Evolutionary conservation across 2,888 invertebrate genomes (phyloP), one percentile per base, ranked within the genome.

Genomic region (Conops quadrifasciatus): DNA sequence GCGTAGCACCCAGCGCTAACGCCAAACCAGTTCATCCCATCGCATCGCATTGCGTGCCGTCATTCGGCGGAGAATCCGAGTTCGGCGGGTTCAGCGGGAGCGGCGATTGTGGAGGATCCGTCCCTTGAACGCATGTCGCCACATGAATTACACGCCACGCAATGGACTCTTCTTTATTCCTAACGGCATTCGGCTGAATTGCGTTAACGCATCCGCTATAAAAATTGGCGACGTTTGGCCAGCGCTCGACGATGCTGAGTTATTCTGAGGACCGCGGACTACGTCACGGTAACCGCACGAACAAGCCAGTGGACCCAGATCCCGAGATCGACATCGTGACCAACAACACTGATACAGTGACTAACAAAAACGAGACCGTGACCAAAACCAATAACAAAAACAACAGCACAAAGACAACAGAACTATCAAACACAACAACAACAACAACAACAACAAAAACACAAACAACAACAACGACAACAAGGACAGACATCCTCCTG

Each of bases 171-270:
- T 67, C 45, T 43, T 67, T 56, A 51, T 51, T 68, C 82, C 83
- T 82, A 82, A 82, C 82, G 82, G 82, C 82, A 83, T 79, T 81
- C 76, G 78, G 80, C 80, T 80, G 76, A 82, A 82, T 83, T 83
- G 82, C 83, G 82, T 82, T 82, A 83, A 83, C 82, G 82, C 82
- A 82, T 82, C 83, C 82, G 83, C 82, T 81, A 82, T 83, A 82
- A 81, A 36, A 82, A 80, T 79, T 78, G 82, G 77, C 80, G 78
- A 68, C 62, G 58, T 45, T 62, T 36, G 43, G 30, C n/a, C 67
- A 58, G 24, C 43, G 67, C 15, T 24, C 21, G 24, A 15, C 58
- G 13, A 21, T 11, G 11, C 2, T 30, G 45, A 28, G 53, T 36
- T 56, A 21, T 15, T 66, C 1, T 15, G 51, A 24, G 28, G 24